A percentile compares a stretch with the other conserved stretches of the same genome.
These are phyloP conservation scores for Eucidaris tribuloides DNA, from an alignment of 35 echinoderm and acorn worm species.

Conservation along the genomic window DNA sequence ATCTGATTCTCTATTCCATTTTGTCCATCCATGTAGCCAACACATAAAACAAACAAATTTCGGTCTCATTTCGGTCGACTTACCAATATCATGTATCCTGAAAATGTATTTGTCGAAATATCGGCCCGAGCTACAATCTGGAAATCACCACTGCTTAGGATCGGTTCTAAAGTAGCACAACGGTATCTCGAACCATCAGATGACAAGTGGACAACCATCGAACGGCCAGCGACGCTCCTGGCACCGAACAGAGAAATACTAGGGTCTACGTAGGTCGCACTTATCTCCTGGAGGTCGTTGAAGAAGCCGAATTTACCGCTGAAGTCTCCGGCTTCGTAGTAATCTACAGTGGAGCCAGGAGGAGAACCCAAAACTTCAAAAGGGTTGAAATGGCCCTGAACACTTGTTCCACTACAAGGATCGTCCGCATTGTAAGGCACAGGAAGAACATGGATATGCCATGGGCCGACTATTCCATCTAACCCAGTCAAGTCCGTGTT, in stretches of 20 bases:
- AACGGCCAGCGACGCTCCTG: conserved; percentile 65
- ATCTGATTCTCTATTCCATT: neutral
- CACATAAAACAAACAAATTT: neutral
- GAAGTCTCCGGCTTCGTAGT: conserved; percentile 91
- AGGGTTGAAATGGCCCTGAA: conserved; percentile 88
- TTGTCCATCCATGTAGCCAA: neutral
- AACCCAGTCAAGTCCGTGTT: conserved; percentile 39
- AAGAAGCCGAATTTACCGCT: conserved; percentile 87
- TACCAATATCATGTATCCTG: conserved; percentile 9
- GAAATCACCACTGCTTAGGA: conserved; percentile 26
- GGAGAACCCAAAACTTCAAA: conserved; percentile 74
- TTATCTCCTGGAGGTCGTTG: neutral
- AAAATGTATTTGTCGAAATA: neutral
- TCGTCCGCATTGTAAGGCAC: conserved; percentile 43
- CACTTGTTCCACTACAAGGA: conserved; percentile 37
- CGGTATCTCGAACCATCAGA: conserved; percentile 75
- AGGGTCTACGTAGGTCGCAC: conserved; percentile 38
- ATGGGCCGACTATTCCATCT: conserved; percentile 46
- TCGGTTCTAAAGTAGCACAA: conserved; percentile 54
- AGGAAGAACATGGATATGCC: conserved; percentile 88
- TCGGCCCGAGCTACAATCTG: conserved; percentile 38
- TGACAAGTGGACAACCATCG: conserved; percentile 75
- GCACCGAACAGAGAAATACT: conserved; percentile 66
- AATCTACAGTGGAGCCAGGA: conserved; percentile 50
- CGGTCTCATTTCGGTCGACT: neutral